Conservation (phyloP, 2,113 vertebrate genomes). For the Tenebrosternarchus preto region DNA sequence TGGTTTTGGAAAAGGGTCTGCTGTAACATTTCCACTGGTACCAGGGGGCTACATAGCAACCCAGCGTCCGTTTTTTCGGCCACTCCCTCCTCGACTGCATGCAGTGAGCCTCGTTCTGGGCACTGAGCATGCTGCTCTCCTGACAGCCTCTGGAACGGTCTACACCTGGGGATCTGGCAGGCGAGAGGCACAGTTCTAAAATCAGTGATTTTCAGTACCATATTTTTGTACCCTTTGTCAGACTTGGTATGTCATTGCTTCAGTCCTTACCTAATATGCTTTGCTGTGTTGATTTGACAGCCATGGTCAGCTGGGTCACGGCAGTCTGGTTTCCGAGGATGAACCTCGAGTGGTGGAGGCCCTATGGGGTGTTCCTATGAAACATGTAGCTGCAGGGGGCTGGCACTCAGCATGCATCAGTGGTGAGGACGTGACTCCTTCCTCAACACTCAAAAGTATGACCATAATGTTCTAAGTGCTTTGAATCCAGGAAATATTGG, state of each 20-base stretch:
- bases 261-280: neutral
- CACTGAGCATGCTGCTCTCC: constrained; percentile 78
- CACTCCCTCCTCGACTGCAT: constrained; percentile 69
- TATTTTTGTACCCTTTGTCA: neutral
- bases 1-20: constrained; percentile 43
- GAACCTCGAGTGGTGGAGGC: constrained; percentile 85
- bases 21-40: constrained; percentile 77
- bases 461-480: neutral
- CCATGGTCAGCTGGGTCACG: constrained; percentile 92
- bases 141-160: constrained; percentile 72
- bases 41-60: constrained; percentile 76
- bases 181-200: constrained; percentile 63
- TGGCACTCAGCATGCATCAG: constrained; percentile 88
- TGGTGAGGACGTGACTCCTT: constrained; percentile 69
- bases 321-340: constrained; percentile 73
- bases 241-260: neutral
- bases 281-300: constrained; percentile 67
- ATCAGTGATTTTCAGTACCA: neutral
- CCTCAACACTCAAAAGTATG: neutral
- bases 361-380: constrained; percentile 80
- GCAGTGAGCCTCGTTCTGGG: constrained; percentile 79
- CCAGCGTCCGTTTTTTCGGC: constrained; percentile 73
- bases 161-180: constrained; percentile 87
- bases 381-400: constrained; percentile 79
- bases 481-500: neutral